phyloP scores from a whole-genome alignment of 2,888 invertebrate species.

The Timema podura region DNA sequence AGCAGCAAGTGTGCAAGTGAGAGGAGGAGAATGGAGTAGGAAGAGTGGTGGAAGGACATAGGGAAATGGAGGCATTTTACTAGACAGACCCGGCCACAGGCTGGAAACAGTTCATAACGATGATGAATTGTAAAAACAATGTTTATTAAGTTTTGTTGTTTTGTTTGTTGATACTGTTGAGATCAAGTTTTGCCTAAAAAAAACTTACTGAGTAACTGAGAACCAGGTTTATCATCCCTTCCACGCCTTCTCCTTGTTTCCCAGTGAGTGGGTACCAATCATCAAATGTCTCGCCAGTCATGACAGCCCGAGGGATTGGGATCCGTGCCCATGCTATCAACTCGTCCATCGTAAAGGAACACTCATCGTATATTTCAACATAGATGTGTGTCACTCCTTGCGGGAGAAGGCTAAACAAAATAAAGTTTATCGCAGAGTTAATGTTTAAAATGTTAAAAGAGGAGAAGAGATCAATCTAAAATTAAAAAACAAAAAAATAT shows the following conservation, averaged over 20 bases:
- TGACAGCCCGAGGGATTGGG: conserved; percentile 76
- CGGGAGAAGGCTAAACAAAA: conserved; percentile 66
- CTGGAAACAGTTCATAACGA: too few species aligned
- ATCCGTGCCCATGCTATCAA: conserved; percentile 92
- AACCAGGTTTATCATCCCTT: conserved; percentile 90
- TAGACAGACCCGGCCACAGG: too few species aligned
- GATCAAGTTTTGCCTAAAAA: too few species aligned
- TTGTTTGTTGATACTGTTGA: too few species aligned
- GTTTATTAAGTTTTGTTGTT: too few species aligned
- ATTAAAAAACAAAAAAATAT: too few species aligned
- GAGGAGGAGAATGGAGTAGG: too few species aligned
- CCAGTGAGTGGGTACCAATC: conserved; percentile 94
- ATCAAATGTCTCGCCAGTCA: conserved; percentile 86
- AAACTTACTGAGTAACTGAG: conserved; percentile 58
- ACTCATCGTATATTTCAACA: conserved; percentile 94
- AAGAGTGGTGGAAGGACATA: too few species aligned
- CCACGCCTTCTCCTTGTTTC: conserved; percentile 90
- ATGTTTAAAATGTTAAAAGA: neutral
- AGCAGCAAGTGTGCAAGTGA: too few species aligned
- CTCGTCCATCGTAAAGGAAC: conserved; percentile 95
- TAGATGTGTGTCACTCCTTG: conserved; percentile 84
- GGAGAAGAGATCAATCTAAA: neutral
- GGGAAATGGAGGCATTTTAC: too few species aligned
- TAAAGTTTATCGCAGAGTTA: conserved; percentile 18
- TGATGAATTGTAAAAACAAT: too few species aligned